Conservation (phyloP, 2,113 vertebrate species). For the Carlito syrichta region DNA sequence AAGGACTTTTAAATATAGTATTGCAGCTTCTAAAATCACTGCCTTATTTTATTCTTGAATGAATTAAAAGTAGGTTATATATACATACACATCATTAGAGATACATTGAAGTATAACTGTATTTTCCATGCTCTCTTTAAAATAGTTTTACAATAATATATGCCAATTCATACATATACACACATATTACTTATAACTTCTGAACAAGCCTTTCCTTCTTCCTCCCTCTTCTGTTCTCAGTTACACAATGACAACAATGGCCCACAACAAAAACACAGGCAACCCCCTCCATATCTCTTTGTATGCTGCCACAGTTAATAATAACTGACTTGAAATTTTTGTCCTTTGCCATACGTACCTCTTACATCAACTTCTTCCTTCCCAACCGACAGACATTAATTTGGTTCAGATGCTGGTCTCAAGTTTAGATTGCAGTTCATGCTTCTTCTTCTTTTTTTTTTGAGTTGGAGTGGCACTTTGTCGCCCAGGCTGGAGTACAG, state of each 20-base stretch:
- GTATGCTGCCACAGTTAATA: not conserved
- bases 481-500: no score
- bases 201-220: not conserved
- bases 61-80: not conserved
- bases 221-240: not conserved
- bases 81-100: not conserved
- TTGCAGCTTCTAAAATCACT: not conserved
- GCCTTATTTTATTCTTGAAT: not conserved
- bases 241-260: not conserved
- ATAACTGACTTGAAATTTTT: not conserved
- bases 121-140: not conserved
- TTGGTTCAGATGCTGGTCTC: not conserved
- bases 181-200: no score
- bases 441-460: no score
- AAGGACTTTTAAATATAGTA: constrained; percentile 21
- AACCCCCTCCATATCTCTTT: not conserved
- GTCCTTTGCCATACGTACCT: not conserved
- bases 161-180: not conserved
- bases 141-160: not conserved
- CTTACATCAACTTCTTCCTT: not conserved
- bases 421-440: not conserved
- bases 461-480: no score
- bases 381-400: not conserved
- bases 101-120: not conserved
- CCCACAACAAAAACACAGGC: not conserved